Evolutionary conservation across 2,113 vertebrate species (phyloP), one percentile per base, ranked within the genome.

Genomic region (Riparia riparia): DNA sequence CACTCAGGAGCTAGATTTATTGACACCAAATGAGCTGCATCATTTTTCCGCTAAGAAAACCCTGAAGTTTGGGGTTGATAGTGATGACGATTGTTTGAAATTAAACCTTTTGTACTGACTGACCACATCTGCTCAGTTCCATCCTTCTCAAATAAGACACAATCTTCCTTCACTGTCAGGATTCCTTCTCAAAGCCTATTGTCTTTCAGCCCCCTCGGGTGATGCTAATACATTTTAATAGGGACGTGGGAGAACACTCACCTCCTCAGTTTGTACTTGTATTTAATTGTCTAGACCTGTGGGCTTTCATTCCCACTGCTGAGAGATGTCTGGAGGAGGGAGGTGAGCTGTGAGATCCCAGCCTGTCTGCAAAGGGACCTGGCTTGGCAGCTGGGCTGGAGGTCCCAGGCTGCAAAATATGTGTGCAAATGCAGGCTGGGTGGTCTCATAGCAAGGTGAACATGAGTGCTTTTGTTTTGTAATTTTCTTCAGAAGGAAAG

Each of bases 21-120:
- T 54, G 79, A 89, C 90, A 93, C 25, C 14, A 91, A 96, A 86
- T 0, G 2, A 37, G 45, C 70, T 57, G 58, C 74, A 80, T 85
- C n/a, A 50, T 92, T 95, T 95, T 82, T 89, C 71, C 76, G 13
- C 81, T 72, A 58, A 86, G 90, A 82, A 93, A 95, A 82, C 10
- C 58, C 72, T 61, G 19, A 60, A 81, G 41, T 92, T 81, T 56
- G 37, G 47, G 72, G 32, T 76, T 82, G 56, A 47, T 72, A 57
- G 42, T 50, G 34, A 79, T 86, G 81, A 77, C 44, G 28, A 79
- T 96, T 80, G 83, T 44, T 64, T 61, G 66, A 88, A 96, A 95
- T 95, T 78, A 93, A 93, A 61, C 20, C 44, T 18, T 60, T 85
- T 77, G 72, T 73, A 80, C 20, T 51, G 68, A 70, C 28, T 80